Conservation (phyloP, 37 sponge, comb jelly and placozoan species). For the Geodia barretti region DNA sequence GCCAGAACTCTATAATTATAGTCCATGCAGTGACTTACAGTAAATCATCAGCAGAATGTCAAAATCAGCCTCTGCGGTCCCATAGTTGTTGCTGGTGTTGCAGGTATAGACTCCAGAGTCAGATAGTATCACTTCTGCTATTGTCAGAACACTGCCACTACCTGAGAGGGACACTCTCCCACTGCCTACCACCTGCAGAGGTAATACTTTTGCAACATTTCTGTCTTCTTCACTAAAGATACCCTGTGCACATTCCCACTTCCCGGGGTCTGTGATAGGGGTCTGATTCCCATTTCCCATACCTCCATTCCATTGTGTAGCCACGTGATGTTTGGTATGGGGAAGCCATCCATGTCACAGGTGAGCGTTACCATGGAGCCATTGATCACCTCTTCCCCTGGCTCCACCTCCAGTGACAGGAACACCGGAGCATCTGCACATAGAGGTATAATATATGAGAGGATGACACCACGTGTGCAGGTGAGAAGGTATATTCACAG, state of each 20-base stretch:
- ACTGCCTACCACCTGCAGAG: not conserved
- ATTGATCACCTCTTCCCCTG: not conserved
- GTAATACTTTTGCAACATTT: too few relatives aligned
- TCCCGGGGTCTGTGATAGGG: too few relatives aligned
- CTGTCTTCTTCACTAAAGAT: too few relatives aligned
- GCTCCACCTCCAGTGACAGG: not conserved
- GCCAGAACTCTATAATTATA: too few relatives aligned
- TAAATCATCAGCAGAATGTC: constrained; percentile 7
- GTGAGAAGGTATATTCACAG: too few relatives aligned
- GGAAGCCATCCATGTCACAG: constrained; percentile 46
- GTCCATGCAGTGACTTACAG: constrained; percentile 1
- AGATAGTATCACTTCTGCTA: not conserved
- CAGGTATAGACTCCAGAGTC: constrained; percentile 29
- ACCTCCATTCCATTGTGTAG: constrained; percentile 3
- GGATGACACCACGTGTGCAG: too few relatives aligned
- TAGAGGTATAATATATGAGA: too few relatives aligned
- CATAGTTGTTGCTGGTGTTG: constrained; percentile 12
- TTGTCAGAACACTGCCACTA: constrained; percentile 12
- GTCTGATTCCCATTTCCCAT: too few relatives aligned
- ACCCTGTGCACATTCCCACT: too few relatives aligned
- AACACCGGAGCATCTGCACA: constrained; percentile 9
- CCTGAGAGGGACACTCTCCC: not conserved
- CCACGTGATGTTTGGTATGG: constrained; percentile 58
- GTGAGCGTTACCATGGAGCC: constrained; percentile 6
- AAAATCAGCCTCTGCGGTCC: constrained; percentile 1